Evolutionary conservation across 1,140 invertebrate species (phyloP), one percentile per base, ranked within the genome.

Genomic region (Temnothorax curvispinosus): DNA sequence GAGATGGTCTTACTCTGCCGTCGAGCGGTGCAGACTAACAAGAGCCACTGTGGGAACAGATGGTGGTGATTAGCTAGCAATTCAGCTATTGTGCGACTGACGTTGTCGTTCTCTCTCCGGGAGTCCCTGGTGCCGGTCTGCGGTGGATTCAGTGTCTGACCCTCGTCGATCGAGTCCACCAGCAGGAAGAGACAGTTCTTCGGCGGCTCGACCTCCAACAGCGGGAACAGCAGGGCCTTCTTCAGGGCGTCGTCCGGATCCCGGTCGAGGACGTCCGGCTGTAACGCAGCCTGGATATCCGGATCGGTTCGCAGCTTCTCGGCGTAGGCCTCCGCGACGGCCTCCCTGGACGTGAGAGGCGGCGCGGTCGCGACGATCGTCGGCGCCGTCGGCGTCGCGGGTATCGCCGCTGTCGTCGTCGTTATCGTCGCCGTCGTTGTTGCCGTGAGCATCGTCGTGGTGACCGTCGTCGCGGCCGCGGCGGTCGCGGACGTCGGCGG

Each of bases 81-180:
- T 90, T 98, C 98, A 0, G 98, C 98, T 18, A 99, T 98, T 15
- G 97, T 98, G 78, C 96, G 96, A 65, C 96, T 96, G 92, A 96
- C 93, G 94, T 96, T 92, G 93, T 97, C 87, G 94, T 96, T 89
- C 94, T 96, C 85, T 94, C 96, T 54, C 93, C 95, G 91, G 0
- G 94, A 94, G 44, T 94, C 94, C 35, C 92, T 92, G 64, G 93
- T 94, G 15, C 94, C 93, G 5, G 91, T 94, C 58, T 93, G 93
- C 0, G 93, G 93, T n/a, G 92, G 91, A 88, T 94, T 94, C 9
- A 94, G 21, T 2, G 93, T 92, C 71, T 95, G 94, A 18, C 94
- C 97, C 93, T 99, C 98, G 93, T 99, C 99, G 32, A 99, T 98
- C 0, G 98, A 99, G 92, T 99, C 99, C 1, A 99, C 98, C 11